Evolutionary conservation across 2,797 vertebrate genomes (phyloP).

Genomic region (Amblyraja radiata): DNA sequence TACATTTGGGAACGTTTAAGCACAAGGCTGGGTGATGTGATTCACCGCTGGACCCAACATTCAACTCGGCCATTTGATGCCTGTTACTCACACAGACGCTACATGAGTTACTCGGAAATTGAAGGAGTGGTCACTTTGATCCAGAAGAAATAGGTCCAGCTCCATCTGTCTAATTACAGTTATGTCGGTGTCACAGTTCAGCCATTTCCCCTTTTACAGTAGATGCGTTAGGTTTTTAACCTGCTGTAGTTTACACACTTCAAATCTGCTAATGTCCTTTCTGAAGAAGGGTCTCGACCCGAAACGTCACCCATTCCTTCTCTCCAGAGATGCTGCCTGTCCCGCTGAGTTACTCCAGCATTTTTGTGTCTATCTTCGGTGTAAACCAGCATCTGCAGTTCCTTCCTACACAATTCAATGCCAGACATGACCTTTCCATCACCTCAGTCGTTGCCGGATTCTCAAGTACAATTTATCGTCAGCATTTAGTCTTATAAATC

Average conservation of each 20-base stretch:
- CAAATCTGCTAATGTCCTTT: not conserved
- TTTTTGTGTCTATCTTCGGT: too few species aligned
- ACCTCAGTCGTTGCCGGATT: not conserved
- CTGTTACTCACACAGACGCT: not conserved
- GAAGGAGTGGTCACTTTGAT: not conserved
- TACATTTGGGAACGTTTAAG: not conserved
- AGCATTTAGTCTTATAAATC: not conserved
- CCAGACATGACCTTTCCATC: not conserved
- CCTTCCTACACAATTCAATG: too few species aligned
- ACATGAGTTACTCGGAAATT: too few species aligned
- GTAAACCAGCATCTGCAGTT: too few species aligned
- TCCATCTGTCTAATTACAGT: not conserved
- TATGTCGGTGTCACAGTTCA: too few species aligned
- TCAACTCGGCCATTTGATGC: not conserved
- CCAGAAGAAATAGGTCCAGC: not conserved
- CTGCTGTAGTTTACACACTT: not conserved
- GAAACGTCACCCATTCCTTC: too few species aligned
- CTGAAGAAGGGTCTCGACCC: too few species aligned
- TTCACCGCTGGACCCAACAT: not conserved
- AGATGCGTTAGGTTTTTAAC: not conserved
- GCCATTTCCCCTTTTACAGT: not conserved
- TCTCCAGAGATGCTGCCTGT: too few species aligned
- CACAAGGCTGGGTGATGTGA: too few species aligned
- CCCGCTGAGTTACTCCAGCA: too few species aligned
- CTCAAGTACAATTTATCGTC: not conserved